Evolutionary conservation across 2,797 vertebrate genomes (phyloP).

Genomic region (Thalassophryne amazonica): DNA sequence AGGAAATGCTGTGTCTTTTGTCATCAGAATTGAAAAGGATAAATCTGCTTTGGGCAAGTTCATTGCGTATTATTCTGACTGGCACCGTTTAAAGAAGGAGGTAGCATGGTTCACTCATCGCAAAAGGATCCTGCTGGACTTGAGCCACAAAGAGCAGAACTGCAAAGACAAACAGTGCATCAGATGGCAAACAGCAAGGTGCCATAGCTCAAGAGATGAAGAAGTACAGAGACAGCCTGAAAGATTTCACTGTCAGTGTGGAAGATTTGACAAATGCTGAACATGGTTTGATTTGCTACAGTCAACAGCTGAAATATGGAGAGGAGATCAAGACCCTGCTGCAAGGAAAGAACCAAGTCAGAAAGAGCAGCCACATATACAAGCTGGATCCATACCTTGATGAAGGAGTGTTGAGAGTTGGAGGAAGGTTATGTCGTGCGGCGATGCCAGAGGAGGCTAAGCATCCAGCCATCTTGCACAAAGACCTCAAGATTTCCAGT

Average conservation of each 20-base stretch:
- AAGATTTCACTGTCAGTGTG: too few species aligned
- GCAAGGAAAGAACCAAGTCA: background rate
- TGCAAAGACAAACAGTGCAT: background rate
- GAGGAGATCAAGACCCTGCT: background rate
- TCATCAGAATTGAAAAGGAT: background rate
- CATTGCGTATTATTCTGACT: background rate
- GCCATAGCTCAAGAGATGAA: background rate
- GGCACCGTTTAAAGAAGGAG: background rate
- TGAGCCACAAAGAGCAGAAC: background rate
- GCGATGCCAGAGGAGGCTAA: background rate
- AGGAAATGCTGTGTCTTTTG: background rate
- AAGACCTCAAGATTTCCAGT: background rate
- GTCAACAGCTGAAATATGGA: too few species aligned
- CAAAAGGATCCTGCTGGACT: background rate
- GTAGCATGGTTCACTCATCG: background rate
- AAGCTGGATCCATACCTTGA: background rate
- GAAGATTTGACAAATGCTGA: background rate
- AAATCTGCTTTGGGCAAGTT: background rate
- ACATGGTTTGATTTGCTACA: too few species aligned
- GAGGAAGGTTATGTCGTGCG: background rate
- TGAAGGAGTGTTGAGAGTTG: background rate
- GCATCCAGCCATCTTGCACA: background rate
- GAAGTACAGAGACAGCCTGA: background rate
- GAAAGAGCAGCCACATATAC: background rate
- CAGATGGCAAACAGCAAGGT: background rate